Conservation (phyloP, 92 coral and sea anemone genomes). For the Pocillopora meandrina region DNA sequence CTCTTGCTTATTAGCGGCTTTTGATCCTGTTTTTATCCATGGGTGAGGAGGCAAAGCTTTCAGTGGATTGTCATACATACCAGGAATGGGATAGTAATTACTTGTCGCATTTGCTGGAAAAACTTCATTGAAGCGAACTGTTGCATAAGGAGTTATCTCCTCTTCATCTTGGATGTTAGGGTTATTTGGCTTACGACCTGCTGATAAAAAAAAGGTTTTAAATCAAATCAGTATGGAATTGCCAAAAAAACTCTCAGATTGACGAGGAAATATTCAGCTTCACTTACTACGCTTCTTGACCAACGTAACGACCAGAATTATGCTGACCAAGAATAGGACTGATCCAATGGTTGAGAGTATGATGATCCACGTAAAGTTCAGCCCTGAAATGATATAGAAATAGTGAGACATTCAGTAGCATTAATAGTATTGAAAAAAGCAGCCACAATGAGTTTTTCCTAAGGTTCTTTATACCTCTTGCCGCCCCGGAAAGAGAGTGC, state of each 20-base stretch:
- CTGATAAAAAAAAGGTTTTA: not conserved
- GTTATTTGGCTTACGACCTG: conserved; percentile 2
- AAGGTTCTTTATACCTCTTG: too few relatives aligned
- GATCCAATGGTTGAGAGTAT: conserved; percentile 25
- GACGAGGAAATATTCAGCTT: not conserved
- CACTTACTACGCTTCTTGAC: conserved; percentile 24
- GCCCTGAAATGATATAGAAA: not conserved
- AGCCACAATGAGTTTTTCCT: too few relatives aligned
- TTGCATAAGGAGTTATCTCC: conserved; percentile 15
- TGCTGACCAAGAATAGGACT: conserved; percentile 3
- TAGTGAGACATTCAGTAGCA: not conserved
- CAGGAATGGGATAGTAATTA: not conserved
- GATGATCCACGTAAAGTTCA: conserved; percentile 19
- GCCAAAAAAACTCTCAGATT: not conserved
- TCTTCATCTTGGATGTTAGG: conserved; percentile 1
- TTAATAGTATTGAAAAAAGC: too few relatives aligned
- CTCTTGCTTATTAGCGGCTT: not conserved
- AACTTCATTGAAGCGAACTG: conserved; percentile 18
- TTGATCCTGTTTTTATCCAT: not conserved
- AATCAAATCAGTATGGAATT: not conserved
- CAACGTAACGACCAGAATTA: not conserved
- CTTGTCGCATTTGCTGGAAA: not conserved
- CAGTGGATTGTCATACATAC: conserved; percentile 36
- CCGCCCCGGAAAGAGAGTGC: too few relatives aligned
- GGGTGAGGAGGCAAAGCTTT: not conserved